Percentiles rank a stretch among this genome's conserved stretches.
Evolutionary conservation across 2,113 vertebrate genomes (phyloP).

Genomic region (Cygnus atratus): DNA sequence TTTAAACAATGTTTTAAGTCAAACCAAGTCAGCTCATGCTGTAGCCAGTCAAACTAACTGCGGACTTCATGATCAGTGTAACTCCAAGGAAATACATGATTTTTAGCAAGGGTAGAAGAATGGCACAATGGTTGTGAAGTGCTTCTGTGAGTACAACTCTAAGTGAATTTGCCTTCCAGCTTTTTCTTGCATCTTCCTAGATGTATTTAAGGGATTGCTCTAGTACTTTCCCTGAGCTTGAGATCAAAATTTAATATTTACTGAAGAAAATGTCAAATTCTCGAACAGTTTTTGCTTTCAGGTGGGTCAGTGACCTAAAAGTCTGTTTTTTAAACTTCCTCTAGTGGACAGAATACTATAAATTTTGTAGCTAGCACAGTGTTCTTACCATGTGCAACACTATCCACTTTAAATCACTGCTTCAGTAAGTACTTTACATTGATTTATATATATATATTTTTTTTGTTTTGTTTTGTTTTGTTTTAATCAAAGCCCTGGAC

Average conservation of each 20-base stretch:
- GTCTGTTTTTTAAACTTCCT: background rate
- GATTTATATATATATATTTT: background rate
- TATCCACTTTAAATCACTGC: background rate
- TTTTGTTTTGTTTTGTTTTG: too few species aligned
- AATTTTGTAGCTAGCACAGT: background rate
- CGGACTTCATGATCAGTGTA: background rate
- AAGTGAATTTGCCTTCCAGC: background rate
- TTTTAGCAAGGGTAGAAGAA: background rate
- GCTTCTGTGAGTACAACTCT: fast-evolving
- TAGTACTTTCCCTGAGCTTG: background rate
- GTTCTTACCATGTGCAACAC: background rate
- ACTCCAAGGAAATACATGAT: background rate
- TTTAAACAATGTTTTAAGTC: background rate
- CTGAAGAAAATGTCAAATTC: background rate
- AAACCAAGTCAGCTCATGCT: background rate
- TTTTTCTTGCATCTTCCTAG: background rate
- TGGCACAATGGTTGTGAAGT: background rate
- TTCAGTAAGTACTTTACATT: background rate
- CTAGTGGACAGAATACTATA: background rate
- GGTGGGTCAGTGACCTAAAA: background rate
- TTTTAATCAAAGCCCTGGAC: background rate
- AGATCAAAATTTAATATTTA: background rate
- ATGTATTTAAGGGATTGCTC: background rate
- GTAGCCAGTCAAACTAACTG: background rate
- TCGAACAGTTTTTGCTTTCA: background rate